Evolutionary conservation across 2,888 invertebrate species (phyloP).

Genomic region (Trissolcus brochymenae): DNA sequence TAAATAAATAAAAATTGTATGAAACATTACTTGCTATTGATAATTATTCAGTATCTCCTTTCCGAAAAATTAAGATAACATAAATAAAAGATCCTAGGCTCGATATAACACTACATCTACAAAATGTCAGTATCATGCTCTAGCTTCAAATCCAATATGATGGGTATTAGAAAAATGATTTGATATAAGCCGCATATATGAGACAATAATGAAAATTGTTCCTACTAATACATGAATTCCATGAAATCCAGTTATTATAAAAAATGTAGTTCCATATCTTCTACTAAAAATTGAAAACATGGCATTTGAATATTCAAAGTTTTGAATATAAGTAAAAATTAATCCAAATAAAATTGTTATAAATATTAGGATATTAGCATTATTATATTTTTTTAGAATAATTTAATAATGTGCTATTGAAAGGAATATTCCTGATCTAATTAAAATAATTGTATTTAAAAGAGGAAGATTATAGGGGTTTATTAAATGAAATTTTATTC

Average conservation of each 20-base stretch:
- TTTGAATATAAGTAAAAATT: constrained; percentile 83
- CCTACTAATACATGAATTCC: constrained; percentile 74
- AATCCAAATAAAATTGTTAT: constrained; percentile 80
- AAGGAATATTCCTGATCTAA: constrained; percentile 83
- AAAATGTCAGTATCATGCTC: constrained; percentile 84
- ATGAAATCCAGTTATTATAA: constrained; percentile 86
- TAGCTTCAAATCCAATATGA: constrained; percentile 81
- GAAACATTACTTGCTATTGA: too few relatives aligned
- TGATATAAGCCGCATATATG: constrained; percentile 30
- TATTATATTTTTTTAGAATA: constrained; percentile 61
- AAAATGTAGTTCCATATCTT: constrained; percentile 84
- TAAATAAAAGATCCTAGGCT: too few relatives aligned
- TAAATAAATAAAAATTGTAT: too few relatives aligned
- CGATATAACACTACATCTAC: constrained; percentile 83
- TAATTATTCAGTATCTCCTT: too few relatives aligned
- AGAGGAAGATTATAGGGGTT: constrained; percentile 84
- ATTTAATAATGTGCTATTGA: constrained; percentile 80
- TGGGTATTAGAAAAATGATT: constrained; percentile 57
- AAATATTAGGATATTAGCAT: constrained; percentile 47
- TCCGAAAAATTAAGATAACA: too few relatives aligned
- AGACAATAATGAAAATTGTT: constrained; percentile 52
- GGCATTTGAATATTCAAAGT: constrained; percentile 83
- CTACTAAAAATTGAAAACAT: constrained; percentile 80
- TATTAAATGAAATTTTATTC: constrained; percentile 79
- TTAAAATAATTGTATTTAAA: constrained; percentile 84